Conservation (phyloP, 2,888 invertebrate genomes). For the Cantharis lateralis region DNA sequence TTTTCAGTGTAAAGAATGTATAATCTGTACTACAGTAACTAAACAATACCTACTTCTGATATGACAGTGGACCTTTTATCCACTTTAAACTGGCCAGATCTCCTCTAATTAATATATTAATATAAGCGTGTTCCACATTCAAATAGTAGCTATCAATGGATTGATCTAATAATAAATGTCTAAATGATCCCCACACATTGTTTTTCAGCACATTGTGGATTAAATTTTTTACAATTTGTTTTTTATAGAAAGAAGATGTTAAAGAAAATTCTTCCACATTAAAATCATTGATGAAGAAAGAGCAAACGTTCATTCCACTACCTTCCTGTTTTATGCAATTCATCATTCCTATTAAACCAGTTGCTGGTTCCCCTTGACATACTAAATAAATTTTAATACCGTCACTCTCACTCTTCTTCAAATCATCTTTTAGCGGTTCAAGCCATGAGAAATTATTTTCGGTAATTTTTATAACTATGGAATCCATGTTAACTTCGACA, state of each 20-base stretch:
- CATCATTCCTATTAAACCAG: slow-evolving; percentile 86
- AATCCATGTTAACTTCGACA: slow-evolving; percentile 49
- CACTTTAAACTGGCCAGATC: slow-evolving; percentile 91
- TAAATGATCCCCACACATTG: slow-evolving; percentile 84
- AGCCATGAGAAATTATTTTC: slow-evolving; percentile 81
- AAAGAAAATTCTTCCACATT: slow-evolving; percentile 65
- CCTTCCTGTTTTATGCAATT: slow-evolving; percentile 89
- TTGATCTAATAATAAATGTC: slow-evolving; percentile 74
- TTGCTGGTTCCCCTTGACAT: slow-evolving; percentile 68
- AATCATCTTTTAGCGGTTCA: slow-evolving; percentile 73
- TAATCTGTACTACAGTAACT: too few species aligned
- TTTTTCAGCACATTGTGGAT: slow-evolving; percentile 83
- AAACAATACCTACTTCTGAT: slow-evolving; percentile 57
- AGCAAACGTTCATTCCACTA: slow-evolving; percentile 78
- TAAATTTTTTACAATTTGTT: slow-evolving; percentile 75
- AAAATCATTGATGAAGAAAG: slow-evolving; percentile 70
- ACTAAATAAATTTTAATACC: slow-evolving; percentile 69
- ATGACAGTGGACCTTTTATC: slow-evolving; percentile 85
- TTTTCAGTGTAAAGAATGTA: too few species aligned
- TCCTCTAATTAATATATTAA: slow-evolving; percentile 90
- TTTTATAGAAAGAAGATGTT: slow-evolving; percentile 62
- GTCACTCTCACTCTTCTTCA: slow-evolving; percentile 68
- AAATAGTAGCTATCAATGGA: slow-evolving; percentile 50
- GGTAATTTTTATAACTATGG: slow-evolving; percentile 67
- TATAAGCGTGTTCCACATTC: slow-evolving; percentile 90